Conservation (phyloP, 1,140 invertebrate genomes). For the Cataglyphis hispanica region DNA sequence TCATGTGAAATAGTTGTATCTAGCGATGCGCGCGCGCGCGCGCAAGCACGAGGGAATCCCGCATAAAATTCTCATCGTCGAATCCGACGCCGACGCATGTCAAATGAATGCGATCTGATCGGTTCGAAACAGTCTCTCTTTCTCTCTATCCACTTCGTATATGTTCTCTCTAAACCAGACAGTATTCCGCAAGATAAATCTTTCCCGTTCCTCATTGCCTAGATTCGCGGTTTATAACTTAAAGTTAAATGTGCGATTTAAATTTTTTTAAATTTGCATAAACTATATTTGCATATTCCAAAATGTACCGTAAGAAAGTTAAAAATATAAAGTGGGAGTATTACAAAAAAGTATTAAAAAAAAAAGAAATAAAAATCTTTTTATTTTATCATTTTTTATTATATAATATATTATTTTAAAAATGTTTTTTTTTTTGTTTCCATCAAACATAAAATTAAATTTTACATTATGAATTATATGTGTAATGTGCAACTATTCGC, state of each 20-base stretch:
- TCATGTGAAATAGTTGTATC: constrained; percentile 68
- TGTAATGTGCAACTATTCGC: background rate
- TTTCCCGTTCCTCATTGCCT: background rate
- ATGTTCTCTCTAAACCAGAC: background rate
- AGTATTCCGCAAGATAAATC: constrained; percentile 8
- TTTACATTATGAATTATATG: background rate
- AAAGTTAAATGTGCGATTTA: background rate
- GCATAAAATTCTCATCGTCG: constrained; percentile 61
- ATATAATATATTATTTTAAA: background rate
- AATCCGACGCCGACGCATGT: constrained; percentile 55
- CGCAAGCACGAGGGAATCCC: constrained; percentile 4
- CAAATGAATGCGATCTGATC: constrained; percentile 57
- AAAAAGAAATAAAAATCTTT: background rate
- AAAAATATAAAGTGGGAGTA: background rate
- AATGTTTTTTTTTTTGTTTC: too few species aligned
- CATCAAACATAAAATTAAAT: background rate
- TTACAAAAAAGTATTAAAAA: too few species aligned
- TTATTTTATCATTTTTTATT: background rate
- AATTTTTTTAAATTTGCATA: constrained; percentile 17
- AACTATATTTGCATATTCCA: background rate
- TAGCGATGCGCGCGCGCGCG: background rate
- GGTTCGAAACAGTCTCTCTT: background rate
- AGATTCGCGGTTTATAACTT: background rate
- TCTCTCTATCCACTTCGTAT: background rate
- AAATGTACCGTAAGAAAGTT: background rate